Conservation (phyloP, 2,888 invertebrate genomes). For the Cyaniris semiargus region DNA sequence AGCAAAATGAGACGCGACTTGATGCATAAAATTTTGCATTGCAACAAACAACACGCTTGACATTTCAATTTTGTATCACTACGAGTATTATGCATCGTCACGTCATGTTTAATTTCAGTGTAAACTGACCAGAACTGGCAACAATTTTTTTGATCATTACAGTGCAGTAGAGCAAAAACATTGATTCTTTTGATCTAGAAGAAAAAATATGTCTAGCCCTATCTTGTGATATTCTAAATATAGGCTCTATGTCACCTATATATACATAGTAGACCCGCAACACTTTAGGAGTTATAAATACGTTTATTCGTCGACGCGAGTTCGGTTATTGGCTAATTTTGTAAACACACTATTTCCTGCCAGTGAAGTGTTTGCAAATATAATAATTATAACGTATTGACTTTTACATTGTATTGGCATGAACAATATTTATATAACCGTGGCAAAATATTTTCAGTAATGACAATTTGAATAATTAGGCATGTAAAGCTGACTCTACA, state of each 20-base stretch:
- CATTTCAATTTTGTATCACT: no score
- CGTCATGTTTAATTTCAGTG: no score
- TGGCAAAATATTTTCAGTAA: slow-evolving; percentile 2
- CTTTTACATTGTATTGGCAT: slow-evolving; percentile 29
- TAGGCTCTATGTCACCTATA: neutral
- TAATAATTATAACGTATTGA: slow-evolving; percentile 36
- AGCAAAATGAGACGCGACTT: no score
- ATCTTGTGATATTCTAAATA: neutral
- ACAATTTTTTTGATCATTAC: no score
- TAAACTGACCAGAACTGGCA: no score
- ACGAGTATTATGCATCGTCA: no score
- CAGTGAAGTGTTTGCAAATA: slow-evolving; percentile 43
- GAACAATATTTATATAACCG: neutral
- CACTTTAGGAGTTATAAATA: slow-evolving; percentile 34
- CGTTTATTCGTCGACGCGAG: slow-evolving; percentile 32
- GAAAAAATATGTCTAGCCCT: neutral
- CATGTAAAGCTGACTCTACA: neutral
- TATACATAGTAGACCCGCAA: slow-evolving; percentile 28
- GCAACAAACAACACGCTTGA: no score
- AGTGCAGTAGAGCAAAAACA: neutral
- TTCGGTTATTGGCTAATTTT: slow-evolving; percentile 36
- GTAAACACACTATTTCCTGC: slow-evolving; percentile 46
- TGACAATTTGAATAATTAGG: slow-evolving; percentile 10
- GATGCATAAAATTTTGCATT: no score
- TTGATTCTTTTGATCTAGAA: neutral